Percentiles rank a stretch among this genome's conserved stretches.
Conservation (phyloP, 2,113 vertebrate genomes). For the Gallinago paraguaiae region DNA sequence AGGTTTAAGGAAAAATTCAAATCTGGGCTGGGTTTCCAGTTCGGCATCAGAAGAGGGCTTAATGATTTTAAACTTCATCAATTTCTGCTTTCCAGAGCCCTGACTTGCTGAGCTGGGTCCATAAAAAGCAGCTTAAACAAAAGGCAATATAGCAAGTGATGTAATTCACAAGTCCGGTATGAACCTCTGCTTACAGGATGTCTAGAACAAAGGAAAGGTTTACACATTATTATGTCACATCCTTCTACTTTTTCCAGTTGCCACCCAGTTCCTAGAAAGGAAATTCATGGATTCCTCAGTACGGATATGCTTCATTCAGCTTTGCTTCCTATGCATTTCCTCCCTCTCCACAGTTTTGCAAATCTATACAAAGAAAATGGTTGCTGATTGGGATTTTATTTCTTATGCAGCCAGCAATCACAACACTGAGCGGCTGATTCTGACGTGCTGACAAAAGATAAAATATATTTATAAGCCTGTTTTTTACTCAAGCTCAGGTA, state of each 20-base stretch:
- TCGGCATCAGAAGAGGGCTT: neutral
- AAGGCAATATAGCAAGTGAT: neutral
- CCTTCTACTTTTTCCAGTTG: constrained; percentile 21
- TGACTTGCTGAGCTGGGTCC: neutral
- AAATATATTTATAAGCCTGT: neutral
- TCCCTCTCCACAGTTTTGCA: neutral
- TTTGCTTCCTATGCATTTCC: neutral
- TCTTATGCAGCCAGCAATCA: neutral
- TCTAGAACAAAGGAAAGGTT: neutral
- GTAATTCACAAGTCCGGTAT: neutral
- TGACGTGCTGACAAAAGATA: neutral
- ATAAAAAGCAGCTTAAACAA: neutral
- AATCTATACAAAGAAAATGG: neutral
- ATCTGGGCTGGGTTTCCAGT: neutral
- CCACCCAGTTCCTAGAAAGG: neutral
- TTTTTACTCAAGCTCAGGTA: neutral
- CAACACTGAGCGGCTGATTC: neutral
- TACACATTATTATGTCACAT: neutral
- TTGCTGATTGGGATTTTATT: neutral
- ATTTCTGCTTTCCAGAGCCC: neutral
- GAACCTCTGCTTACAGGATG: constrained; percentile 18
- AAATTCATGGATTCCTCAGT: neutral
- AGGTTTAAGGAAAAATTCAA: neutral
- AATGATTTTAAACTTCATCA: neutral
- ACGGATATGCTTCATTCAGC: neutral